Conservation (phyloP, 2,797 vertebrate species). For the Buceros bicornis region DNA sequence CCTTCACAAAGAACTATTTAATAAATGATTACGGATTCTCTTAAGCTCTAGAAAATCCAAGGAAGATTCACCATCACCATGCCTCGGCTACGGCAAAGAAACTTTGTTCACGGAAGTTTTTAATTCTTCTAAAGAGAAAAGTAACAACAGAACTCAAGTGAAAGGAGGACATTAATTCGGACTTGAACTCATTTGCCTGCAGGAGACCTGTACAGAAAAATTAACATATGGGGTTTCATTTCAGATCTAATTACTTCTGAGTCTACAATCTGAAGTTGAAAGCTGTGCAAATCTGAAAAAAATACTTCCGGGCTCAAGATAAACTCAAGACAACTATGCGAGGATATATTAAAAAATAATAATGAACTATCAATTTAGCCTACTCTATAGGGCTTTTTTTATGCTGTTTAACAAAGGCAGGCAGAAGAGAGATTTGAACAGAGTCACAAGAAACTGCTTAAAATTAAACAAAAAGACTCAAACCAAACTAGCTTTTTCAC, state of each 20-base stretch:
- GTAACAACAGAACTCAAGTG: not conserved
- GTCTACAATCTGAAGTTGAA: not conserved
- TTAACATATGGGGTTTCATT: not conserved
- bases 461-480: not conserved
- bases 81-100: not conserved
- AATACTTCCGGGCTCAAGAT: not conserved
- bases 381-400: accelerated
- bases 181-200: not conserved
- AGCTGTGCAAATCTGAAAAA: not conserved
- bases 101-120: not conserved
- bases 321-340: not conserved
- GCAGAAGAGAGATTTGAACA: not conserved
- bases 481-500: not conserved
- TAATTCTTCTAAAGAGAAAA: not conserved
- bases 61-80: not conserved
- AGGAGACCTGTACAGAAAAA: not conserved
- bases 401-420: not conserved
- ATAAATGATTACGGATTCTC: not conserved
- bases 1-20: not conserved
- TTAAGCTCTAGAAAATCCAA: not conserved
- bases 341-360: not conserved
- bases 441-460: not conserved
- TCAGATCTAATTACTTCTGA: not conserved
- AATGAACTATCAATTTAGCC: not conserved
- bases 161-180: not conserved